A percentile compares a stretch with the other conserved stretches of the same genome.
These are phyloP conservation scores for Cheiracanthium punctorium DNA, from an alignment of 2,888 invertebrate species.

Conservation along the genomic window DNA sequence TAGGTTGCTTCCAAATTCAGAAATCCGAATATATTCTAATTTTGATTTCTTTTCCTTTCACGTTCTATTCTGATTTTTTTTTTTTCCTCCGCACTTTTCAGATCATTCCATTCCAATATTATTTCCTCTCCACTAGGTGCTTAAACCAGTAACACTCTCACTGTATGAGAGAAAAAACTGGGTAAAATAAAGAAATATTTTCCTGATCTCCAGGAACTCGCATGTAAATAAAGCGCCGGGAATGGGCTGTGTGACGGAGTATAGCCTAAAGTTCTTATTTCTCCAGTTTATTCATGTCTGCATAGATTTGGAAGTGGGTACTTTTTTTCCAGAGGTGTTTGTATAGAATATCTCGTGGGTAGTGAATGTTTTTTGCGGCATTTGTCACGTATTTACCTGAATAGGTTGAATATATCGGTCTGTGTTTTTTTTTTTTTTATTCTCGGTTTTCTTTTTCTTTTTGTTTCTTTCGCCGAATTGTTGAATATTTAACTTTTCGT, in stretches of 20 bases:
- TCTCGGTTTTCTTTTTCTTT: no score
- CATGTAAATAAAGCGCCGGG: slow-evolving; percentile 1
- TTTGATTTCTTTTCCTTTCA: no score
- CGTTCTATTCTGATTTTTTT: no score
- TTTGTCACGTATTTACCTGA: slow-evolving; percentile 2
- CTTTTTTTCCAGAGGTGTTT: not conserved
- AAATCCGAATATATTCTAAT: no score
- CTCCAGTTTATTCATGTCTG: not conserved
- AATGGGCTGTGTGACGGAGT: not conserved
- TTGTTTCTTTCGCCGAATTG: no score
- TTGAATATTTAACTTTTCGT: no score
- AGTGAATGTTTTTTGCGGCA: not conserved
- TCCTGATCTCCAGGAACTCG: not conserved
- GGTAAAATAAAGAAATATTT: not conserved
- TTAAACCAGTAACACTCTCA: not conserved
- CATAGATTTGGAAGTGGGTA: not conserved
- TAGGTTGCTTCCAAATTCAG: no score
- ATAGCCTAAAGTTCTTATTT: not conserved
- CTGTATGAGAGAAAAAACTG: no score
- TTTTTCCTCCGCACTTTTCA: no score
- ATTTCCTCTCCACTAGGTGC: not conserved
- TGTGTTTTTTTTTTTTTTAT: not conserved
- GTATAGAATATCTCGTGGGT: not conserved
- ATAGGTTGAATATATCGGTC: not conserved
- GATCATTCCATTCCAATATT: not conserved